Evolutionary conservation across 2,888 invertebrate species (phyloP), one percentile per base, ranked within the genome.

Genomic region (Plagodis pulveraria): DNA sequence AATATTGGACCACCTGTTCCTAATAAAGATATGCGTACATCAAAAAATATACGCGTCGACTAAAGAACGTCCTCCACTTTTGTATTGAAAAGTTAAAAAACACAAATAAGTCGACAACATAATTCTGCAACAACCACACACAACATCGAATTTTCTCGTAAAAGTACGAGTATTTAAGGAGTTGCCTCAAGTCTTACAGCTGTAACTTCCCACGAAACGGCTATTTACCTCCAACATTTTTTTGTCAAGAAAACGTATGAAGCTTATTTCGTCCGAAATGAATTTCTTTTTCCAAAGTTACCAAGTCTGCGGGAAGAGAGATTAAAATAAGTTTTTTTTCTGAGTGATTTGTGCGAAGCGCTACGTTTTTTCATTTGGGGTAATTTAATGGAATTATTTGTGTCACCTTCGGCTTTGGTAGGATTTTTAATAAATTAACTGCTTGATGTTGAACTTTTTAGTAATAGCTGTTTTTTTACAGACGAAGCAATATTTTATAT

Each of bases 261-360:
- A 38, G 50, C 59, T 60, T 65, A 63, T 69, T 66, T 56, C 48
- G 62, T 51, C 32, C 46, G 45, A 58, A 65, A 67, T 58, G 54
- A 67, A 58, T 61, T 66, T 65, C 59, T 58, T 61, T 46, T 9
- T 22, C 49, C 46, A 32, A 58, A 62, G 63, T 64, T 64, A 58
- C 50, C n/a, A 63, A 66, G 61, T 51, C 56, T 47, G 48, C 35
- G 43, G 40, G 51, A 41, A 41, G 50, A 46, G 49, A 62, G 55
- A 65, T 62, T 61, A 61, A 46, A 56, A 63, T 36, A 52, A 63
- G 58, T 63, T 62, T 51, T 48, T 47, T 49, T 34, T 34, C 56
- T 58, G 59, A 58, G 55, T 57, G 58, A 62, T 61, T 60, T 22
- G 46, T 35, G 43, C 11, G 44, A 44, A 7, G 33, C 5, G 32